Conservation (phyloP, 1,140 invertebrate species). For the roundworm (Caenorhabditis elegans) region DNA sequence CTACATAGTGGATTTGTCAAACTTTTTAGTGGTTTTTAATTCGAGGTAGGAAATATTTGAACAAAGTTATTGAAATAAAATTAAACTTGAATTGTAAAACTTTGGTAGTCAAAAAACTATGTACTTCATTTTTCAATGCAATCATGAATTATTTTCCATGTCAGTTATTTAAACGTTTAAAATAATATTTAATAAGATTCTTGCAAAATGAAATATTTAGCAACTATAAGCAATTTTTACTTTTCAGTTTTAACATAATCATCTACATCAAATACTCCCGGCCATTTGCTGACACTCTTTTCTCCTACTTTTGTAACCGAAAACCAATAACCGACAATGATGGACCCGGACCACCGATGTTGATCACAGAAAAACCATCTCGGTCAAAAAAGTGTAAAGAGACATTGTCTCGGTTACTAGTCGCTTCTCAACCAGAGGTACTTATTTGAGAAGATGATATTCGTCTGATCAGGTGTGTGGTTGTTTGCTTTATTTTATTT, state of each 20-base stretch:
- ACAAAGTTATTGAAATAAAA: background rate
- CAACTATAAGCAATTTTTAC: too few species aligned
- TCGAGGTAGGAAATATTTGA: conserved; percentile 61
- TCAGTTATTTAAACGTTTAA: too few species aligned
- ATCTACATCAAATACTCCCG: conserved; percentile 48
- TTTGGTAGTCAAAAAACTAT: too few species aligned
- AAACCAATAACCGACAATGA: background rate
- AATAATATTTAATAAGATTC: too few species aligned
- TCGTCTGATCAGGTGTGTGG: conserved; percentile 4
- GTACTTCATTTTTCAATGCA: background rate
- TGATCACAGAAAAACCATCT: conserved; percentile 23
- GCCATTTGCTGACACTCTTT: conserved; percentile 31
- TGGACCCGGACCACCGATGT: conserved; percentile 3
- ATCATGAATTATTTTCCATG: too few species aligned
- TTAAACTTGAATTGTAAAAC: too few species aligned
- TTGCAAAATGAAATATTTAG: too few species aligned
- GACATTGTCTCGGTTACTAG: conserved; percentile 25
- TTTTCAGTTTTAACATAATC: conserved; percentile 49
- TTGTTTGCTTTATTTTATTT: conserved; percentile 16
- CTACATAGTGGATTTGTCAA: conserved; percentile 63
- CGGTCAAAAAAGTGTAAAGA: conserved; percentile 39
- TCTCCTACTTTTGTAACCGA: conserved; percentile 10
- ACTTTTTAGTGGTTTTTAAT: conserved; percentile 65
- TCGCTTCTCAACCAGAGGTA: conserved; percentile 40
- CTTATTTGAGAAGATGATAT: conserved; percentile 36